phyloP scores from a whole-genome alignment of 2,888 invertebrate species.

The Theodoxus fluviatilis region DNA sequence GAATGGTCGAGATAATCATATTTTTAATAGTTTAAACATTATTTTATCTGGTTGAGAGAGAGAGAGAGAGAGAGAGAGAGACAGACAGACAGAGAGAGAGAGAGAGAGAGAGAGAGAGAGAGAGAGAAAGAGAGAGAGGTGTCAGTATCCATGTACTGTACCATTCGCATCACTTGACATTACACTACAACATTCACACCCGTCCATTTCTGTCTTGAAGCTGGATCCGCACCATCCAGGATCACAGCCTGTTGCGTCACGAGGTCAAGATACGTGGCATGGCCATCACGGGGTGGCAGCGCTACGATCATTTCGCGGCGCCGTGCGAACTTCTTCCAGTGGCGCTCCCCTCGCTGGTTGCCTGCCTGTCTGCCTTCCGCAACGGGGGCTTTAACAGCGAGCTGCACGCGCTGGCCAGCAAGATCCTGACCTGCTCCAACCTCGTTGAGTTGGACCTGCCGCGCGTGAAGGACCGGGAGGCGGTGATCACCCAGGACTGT shows the following conservation, averaged over 20 bases:
- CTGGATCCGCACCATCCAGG: constrained; percentile 70
- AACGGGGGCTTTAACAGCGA: constrained; percentile 35
- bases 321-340: constrained; percentile 67
- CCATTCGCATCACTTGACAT: no score
- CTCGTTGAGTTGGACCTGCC: constrained; percentile 32
- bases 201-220: no score
- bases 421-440: constrained; percentile 24
- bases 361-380: constrained; percentile 42
- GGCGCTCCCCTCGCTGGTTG: constrained; percentile 63
- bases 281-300: constrained; percentile 65
- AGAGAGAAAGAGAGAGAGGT: no score
- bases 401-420: constrained; percentile 6
- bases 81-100: no score
- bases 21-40: no score
- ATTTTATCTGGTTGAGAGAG: no score
- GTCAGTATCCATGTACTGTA: no score
- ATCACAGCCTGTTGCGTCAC: constrained; percentile 30
- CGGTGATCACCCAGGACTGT: constrained; percentile 51
- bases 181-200: no score
- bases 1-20: no score
- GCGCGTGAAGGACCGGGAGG: constrained; percentile 1
- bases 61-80: no score
- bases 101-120: no score
- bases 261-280: constrained; percentile 58
- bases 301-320: constrained; percentile 65